Conservation (phyloP, 2,888 invertebrate genomes). For the Oligia fasciuncula region DNA sequence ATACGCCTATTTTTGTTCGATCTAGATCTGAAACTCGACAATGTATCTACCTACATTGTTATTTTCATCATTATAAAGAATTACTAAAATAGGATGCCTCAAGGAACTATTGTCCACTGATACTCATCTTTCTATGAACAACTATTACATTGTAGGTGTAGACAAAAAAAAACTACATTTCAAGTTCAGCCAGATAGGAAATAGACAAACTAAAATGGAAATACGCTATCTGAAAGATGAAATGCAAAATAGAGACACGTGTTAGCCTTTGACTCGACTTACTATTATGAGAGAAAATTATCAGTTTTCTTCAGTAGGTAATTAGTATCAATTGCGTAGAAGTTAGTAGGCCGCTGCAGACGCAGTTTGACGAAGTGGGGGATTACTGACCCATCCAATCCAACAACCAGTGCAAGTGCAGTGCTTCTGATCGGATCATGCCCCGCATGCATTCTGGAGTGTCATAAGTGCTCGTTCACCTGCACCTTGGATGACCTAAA, state of each 20-base stretch:
- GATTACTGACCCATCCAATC: neutral
- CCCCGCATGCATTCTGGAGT: too few species aligned
- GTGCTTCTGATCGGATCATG: neutral
- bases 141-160: conserved; percentile 7
- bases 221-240: conserved; percentile 28
- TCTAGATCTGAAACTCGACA: conserved; percentile 35
- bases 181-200: conserved; percentile 50
- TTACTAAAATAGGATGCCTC: neutral
- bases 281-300: conserved; percentile 22
- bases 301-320: conserved; percentile 31
- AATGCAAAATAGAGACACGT: conserved; percentile 47
- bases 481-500: neutral
- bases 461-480: neutral
- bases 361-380: neutral
- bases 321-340: conserved; percentile 6
- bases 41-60: conserved; percentile 1
- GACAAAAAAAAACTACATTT: conserved; percentile 18
- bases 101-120: neutral
- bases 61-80: conserved; percentile 22
- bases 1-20: conserved; percentile 40
- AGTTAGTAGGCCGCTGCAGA: neutral
- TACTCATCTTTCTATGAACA: conserved; percentile 2
- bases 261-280: conserved; percentile 43
- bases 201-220: conserved; percentile 26
- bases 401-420: neutral